Percentiles rank a stretch among this genome's conserved stretches.
These are phyloP conservation scores for Scaptomyza pallida DNA, from an alignment of 1,140 invertebrate genomes.

Conservation along the genomic window DNA sequence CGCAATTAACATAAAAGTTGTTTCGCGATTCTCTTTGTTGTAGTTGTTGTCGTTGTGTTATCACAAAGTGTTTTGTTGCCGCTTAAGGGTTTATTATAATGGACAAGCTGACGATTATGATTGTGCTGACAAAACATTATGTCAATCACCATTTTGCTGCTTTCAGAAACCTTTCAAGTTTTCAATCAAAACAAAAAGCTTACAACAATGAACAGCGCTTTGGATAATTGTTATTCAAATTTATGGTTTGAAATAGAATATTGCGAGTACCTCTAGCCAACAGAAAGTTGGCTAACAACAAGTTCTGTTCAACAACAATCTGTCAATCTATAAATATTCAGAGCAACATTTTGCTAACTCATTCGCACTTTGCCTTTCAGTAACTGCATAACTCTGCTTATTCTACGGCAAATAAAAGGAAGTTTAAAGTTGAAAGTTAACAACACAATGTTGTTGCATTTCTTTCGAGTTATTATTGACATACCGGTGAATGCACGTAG, in stretches of 20 bases:
- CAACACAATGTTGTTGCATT: slow-evolving; percentile 11
- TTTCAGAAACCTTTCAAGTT: neutral
- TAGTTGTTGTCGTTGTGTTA: neutral
- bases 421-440: slow-evolving; percentile 1
- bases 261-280: neutral
- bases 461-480: slow-evolving; percentile 12
- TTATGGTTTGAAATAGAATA: neutral
- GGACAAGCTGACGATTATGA: slow-evolving; percentile 20
- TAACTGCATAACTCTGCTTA: neutral
- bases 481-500: slow-evolving; percentile 4
- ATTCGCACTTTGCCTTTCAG: neutral
- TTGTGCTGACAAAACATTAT: slow-evolving; percentile 12
- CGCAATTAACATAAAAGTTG: slow-evolving; percentile 60
- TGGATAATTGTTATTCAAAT: slow-evolving; percentile 1
- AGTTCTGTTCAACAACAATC: neutral
- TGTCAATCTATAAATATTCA: neutral
- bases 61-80: slow-evolving; percentile 14
- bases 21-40: neutral
- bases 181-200: neutral
- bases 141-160: slow-evolving; percentile 10
- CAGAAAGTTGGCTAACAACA: neutral
- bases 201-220: slow-evolving; percentile 1
- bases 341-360: too few relatives aligned
- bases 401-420: neutral
- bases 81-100: slow-evolving; percentile 29